Percentiles rank a stretch among this genome's conserved stretches.
Evolutionary conservation across 92 coral and sea anemone species (phyloP).

Genomic region (Hydrozoanthus gracilis): DNA sequence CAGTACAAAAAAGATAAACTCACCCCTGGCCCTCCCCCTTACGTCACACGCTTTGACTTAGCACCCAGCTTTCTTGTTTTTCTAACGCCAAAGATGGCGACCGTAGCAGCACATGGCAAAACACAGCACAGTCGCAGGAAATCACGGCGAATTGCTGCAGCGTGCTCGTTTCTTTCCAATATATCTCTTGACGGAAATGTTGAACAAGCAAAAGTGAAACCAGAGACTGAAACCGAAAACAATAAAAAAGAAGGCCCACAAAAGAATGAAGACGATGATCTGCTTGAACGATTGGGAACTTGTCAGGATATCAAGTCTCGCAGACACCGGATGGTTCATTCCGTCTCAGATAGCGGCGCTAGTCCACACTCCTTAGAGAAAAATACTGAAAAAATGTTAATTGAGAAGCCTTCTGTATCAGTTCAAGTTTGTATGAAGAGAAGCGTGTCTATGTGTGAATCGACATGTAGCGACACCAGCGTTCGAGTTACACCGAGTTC

Average conservation of each 20-base stretch:
- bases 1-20: neutral
- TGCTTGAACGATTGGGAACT: slow-evolving; percentile 12
- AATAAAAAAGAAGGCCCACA: slow-evolving; percentile 20
- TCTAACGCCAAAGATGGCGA: slow-evolving; percentile 76
- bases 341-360: slow-evolving; percentile 82
- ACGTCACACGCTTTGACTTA: neutral
- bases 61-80: slow-evolving; percentile 32
- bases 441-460: slow-evolving; percentile 74
- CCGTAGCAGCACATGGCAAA: slow-evolving; percentile 80
- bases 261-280: slow-evolving; percentile 43
- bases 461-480: slow-evolving; percentile 54
- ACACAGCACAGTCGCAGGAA: slow-evolving; percentile 66
- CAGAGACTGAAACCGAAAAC: slow-evolving; percentile 23
- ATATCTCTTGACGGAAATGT: slow-evolving; percentile 95
- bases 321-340: slow-evolving; percentile 75
- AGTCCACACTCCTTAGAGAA: slow-evolving; percentile 20
- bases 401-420: slow-evolving; percentile 22
- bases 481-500: slow-evolving; percentile 30
- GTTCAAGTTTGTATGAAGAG: slow-evolving; percentile 54
- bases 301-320: slow-evolving; percentile 1
- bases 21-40: slow-evolving; percentile 17
- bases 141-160: slow-evolving; percentile 90
- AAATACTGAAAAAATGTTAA: neutral
- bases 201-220: slow-evolving; percentile 43
- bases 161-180: slow-evolving; percentile 89